phyloP scores from a whole-genome alignment of 2,113 vertebrate species.

The Edolisoma coerulescens region DNA sequence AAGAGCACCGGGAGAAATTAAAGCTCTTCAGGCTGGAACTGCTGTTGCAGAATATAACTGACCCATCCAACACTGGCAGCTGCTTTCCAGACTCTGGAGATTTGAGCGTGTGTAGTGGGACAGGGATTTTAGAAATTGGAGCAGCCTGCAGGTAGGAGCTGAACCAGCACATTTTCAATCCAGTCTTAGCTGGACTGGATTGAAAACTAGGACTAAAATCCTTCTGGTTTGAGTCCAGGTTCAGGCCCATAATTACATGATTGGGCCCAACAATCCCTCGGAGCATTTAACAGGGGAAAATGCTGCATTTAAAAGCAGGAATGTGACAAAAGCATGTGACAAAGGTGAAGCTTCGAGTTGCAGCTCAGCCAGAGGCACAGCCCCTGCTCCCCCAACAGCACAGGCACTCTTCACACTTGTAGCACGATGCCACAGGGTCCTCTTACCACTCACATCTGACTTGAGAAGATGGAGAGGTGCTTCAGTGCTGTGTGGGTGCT shows the following conservation, averaged over 20 bases:
- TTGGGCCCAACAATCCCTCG: neutral
- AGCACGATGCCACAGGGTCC: neutral
- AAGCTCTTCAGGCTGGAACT: neutral
- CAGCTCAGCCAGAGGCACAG: neutral
- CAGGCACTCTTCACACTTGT: neutral
- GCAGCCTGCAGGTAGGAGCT: neutral
- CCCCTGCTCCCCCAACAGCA: neutral
- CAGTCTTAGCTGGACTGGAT: too few species aligned
- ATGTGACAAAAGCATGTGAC: neutral
- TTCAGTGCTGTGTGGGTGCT: fast-evolving
- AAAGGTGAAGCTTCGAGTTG: neutral
- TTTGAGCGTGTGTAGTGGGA: neutral
- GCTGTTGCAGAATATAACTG: neutral
- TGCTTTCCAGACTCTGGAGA: constrained; percentile 11
- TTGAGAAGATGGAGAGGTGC: neutral
- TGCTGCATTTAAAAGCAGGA: neutral
- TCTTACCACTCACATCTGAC: neutral
- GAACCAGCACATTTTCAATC: neutral
- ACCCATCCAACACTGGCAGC: neutral
- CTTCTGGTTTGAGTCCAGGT: neutral
- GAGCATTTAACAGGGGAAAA: neutral
- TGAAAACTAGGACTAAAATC: too few species aligned
- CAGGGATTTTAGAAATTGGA: constrained; percentile 24
- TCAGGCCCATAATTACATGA: neutral
- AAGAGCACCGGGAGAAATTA: neutral